Conservation (phyloP, 2,888 invertebrate genomes). For the Amblyjoppa proteus region DNA sequence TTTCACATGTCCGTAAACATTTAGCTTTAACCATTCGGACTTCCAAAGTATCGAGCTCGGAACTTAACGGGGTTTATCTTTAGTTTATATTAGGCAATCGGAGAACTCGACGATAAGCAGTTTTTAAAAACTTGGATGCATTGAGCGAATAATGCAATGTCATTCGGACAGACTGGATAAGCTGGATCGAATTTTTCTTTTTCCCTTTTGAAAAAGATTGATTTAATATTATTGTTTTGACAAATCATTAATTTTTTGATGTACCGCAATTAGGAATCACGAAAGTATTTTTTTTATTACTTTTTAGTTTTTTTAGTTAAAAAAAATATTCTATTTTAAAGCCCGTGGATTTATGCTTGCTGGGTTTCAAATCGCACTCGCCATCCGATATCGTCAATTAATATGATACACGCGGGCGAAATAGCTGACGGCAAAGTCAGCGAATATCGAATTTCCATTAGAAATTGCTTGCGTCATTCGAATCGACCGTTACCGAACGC, state of each 20-base stretch:
- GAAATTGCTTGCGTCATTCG: constrained; percentile 32
- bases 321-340: background rate
- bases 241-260: background rate
- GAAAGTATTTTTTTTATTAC: background rate
- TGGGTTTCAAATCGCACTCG: background rate
- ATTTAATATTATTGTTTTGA: background rate
- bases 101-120: too few relatives aligned
- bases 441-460: constrained; percentile 27
- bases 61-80: too few relatives aligned
- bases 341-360: background rate
- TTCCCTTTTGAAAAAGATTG: background rate
- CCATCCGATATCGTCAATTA: constrained; percentile 2
- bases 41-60: too few relatives aligned
- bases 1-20: background rate
- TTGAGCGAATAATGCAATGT: too few relatives aligned
- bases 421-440: constrained; percentile 28
- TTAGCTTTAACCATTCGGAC: too few relatives aligned
- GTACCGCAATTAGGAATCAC: background rate
- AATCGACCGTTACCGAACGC: constrained; percentile 5
- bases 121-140: too few relatives aligned
- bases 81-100: too few relatives aligned
- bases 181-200: background rate
- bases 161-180: too few relatives aligned
- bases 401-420: constrained; percentile 16
- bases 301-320: too few relatives aligned